Evolutionary conservation across 2,113 vertebrate genomes (phyloP).

Genomic region (Parus major): DNA sequence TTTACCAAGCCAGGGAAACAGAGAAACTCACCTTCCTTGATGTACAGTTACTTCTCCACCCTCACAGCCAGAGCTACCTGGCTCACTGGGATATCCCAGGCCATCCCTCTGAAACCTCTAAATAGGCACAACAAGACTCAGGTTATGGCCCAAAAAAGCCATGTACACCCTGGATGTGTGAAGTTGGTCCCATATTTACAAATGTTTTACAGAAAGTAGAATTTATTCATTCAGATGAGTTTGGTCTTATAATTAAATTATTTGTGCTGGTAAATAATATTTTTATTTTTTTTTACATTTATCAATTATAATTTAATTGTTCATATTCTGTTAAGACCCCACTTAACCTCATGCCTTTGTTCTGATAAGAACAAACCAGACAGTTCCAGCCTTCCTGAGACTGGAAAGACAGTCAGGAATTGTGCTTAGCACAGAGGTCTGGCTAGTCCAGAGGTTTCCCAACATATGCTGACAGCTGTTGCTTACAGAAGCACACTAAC

Average conservation of each 20-base stretch:
- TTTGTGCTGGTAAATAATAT: background rate
- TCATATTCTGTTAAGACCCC: background rate
- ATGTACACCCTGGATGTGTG: background rate
- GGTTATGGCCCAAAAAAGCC: background rate
- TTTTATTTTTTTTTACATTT: background rate
- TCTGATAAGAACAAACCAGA: background rate
- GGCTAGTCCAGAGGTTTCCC: background rate
- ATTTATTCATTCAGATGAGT: background rate
- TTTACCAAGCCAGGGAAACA: background rate
- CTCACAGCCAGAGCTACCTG: background rate
- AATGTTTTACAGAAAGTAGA: background rate
- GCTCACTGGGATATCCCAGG: background rate
- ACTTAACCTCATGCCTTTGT: background rate
- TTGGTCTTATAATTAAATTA: background rate
- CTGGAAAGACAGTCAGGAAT: background rate
- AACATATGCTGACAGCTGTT: background rate
- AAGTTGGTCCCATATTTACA: background rate
- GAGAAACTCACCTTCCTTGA: background rate
- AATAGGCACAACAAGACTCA: background rate
- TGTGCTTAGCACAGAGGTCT: background rate
- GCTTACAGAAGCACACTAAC: background rate
- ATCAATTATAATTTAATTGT: background rate
- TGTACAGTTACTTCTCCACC: accelerated
- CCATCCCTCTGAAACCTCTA: background rate
- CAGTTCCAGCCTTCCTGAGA: background rate